Evolutionary conservation across 2,888 invertebrate species (phyloP).

Genomic region (Bombylius discolor): DNA sequence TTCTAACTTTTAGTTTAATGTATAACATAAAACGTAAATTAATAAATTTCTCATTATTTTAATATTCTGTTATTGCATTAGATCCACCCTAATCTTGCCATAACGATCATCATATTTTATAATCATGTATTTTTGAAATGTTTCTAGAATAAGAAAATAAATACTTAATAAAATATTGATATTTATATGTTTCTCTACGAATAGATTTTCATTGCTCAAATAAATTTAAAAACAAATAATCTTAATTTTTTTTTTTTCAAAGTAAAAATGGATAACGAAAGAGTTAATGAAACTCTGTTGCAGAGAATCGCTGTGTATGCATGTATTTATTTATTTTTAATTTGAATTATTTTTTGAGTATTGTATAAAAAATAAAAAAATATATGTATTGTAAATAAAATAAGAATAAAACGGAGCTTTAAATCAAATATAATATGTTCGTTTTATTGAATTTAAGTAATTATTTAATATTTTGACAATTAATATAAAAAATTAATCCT

Average conservation of each 20-base stretch:
- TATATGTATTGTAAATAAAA: too few relatives aligned
- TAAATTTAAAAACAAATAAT: neutral
- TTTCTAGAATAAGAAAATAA: neutral
- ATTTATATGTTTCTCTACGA: conserved; percentile 23
- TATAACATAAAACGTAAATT: neutral
- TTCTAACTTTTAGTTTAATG: conserved; percentile 5
- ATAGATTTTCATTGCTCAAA: conserved; percentile 27
- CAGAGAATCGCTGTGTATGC: conserved; percentile 19
- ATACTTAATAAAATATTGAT: neutral
- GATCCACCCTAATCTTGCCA: conserved; percentile 13
- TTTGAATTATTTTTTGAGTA: neutral
- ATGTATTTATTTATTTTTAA: neutral
- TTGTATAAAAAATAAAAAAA: too few relatives aligned
- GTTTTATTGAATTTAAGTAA: too few relatives aligned
- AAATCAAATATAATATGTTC: too few relatives aligned
- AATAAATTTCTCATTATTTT: neutral
- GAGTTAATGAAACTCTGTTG: conserved; percentile 28
- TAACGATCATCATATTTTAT: conserved; percentile 7
- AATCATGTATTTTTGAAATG: neutral
- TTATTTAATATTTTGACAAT: too few relatives aligned
- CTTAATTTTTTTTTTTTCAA: neutral
- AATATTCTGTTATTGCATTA: neutral
- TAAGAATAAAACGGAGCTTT: too few relatives aligned
- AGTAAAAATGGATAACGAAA: neutral
- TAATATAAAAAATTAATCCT: too few relatives aligned